Evolutionary conservation across 2,888 invertebrate genomes (phyloP).

Genomic region (Gisinianus flammeolus): DNA sequence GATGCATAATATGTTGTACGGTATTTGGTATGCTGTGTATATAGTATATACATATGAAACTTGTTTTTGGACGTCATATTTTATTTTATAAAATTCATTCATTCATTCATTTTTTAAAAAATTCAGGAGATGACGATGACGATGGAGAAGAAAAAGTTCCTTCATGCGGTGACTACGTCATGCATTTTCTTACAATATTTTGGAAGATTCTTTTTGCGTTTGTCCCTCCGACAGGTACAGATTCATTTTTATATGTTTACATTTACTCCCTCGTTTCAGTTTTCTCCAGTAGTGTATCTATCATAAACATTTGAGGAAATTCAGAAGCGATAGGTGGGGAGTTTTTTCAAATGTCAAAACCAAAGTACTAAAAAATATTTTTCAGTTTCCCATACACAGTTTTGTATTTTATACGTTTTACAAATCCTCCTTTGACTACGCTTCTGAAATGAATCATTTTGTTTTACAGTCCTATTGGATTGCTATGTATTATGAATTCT

Average conservation of each 20-base stretch:
- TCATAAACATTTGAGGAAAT: too few relatives aligned
- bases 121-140: conserved; percentile 43
- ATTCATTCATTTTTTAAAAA: neutral
- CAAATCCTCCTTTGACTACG: neutral
- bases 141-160: conserved; percentile 70
- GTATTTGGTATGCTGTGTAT: too few relatives aligned
- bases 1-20: too few relatives aligned
- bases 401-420: neutral
- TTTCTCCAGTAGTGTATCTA: too few relatives aligned
- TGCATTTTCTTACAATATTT: conserved; percentile 94
- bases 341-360: too few relatives aligned
- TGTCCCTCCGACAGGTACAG: conserved; percentile 92
- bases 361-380: too few relatives aligned
- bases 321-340: too few relatives aligned
- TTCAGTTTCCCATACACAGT: neutral
- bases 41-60: too few relatives aligned
- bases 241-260: too few relatives aligned
- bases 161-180: conserved; percentile 88
- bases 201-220: conserved; percentile 99
- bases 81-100: neutral
- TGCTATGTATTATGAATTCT: neutral
- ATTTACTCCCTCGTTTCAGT: too few relatives aligned
- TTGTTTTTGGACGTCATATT: neutral
- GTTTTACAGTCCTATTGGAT: neutral
- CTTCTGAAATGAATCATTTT: neutral